Conservation (phyloP, 35 echinoderm and acorn worm genomes). For the Holothuria glaberrima region DNA sequence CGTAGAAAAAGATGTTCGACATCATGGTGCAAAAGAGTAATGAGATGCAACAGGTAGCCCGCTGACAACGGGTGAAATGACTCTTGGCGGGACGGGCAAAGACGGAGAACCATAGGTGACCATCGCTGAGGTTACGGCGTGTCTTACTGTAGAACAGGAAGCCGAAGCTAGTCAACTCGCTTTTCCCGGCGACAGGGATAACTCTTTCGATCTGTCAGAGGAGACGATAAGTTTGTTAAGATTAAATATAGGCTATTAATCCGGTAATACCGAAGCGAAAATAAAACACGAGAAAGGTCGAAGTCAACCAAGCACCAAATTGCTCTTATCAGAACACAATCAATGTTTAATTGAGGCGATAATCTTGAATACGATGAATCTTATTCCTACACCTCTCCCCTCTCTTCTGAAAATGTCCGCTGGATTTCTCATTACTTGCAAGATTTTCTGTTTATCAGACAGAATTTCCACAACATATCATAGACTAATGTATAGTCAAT, state of each 20-base stretch:
- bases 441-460: too few species aligned
- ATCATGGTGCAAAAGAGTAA: conserved; percentile 92
- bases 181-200: conserved; percentile 89
- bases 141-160: conserved; percentile 96
- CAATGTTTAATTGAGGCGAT: too few species aligned
- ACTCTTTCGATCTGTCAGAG: conserved; percentile 86
- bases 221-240: not conserved
- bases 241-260: not conserved
- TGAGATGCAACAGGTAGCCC: conserved; percentile 81
- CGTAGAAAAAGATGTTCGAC: conserved; percentile 97
- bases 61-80: conserved; percentile 80
- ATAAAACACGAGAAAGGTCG: too few species aligned
- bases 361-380: too few species aligned
- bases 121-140: conserved; percentile 91
- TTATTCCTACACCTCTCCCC: too few species aligned
- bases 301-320: too few species aligned
- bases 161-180: conserved; percentile 93
- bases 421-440: too few species aligned
- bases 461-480: too few species aligned
- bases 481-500: too few species aligned
- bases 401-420: too few species aligned
- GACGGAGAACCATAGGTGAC: conserved; percentile 94
- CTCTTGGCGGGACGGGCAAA: conserved; percentile 87
- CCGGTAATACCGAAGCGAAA: too few species aligned
- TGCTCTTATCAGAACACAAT: too few species aligned